Conservation (phyloP, 2,113 vertebrate species). For the Calyptomena viridis region DNA sequence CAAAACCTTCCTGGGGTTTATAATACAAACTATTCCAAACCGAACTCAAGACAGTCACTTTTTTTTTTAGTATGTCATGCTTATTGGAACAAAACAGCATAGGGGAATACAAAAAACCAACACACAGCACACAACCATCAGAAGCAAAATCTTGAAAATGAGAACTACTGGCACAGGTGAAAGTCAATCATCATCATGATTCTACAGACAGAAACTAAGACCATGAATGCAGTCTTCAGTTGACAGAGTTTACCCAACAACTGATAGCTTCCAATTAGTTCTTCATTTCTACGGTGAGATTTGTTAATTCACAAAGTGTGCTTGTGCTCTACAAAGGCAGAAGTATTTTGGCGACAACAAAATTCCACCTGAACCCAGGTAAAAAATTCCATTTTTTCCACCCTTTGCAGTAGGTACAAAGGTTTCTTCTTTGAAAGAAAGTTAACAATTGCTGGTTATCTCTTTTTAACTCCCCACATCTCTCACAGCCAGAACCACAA, state of each 20-base stretch:
- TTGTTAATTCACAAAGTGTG: not conserved
- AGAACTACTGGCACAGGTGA: not conserved
- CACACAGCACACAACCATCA: not conserved
- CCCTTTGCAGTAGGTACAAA: not conserved
- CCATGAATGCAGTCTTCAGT: not conserved
- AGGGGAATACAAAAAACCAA: not conserved
- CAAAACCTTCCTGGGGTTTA: conserved; percentile 40
- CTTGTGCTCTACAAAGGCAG: not conserved
- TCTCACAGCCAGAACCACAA: not conserved
- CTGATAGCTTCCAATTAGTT: not conserved
- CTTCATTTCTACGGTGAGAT: not conserved
- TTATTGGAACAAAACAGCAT: not conserved
- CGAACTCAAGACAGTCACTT: not conserved
- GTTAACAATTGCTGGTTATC: not conserved
- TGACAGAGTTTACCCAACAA: not conserved
- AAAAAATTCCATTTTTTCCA: not conserved
- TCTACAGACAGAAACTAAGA: not conserved
- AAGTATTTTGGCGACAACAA: not conserved
- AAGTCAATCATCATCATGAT: not conserved
- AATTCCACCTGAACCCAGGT: not conserved
- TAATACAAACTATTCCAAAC: conserved; percentile 26
- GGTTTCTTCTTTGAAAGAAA: not conserved
- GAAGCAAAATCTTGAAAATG: not conserved
- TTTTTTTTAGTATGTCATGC: not conserved
- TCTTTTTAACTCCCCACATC: not conserved